Conservation (phyloP, 2,888 invertebrate genomes). For the Teleiodes luculella region DNA sequence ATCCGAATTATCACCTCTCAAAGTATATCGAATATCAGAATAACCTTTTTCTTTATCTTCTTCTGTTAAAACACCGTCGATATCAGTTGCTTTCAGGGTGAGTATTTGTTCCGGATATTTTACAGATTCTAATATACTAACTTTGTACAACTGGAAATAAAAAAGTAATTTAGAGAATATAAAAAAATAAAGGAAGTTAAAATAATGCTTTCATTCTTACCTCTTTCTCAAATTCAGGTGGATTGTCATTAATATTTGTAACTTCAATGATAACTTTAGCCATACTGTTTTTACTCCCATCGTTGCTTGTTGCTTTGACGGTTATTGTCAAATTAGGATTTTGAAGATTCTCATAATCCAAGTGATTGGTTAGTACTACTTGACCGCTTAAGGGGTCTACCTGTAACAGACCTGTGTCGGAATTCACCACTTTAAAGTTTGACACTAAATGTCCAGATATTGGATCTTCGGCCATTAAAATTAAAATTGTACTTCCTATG, state of each 20-base stretch:
- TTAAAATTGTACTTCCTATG: constrained; percentile 84
- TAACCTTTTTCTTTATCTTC: constrained; percentile 79
- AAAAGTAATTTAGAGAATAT: too few relatives aligned
- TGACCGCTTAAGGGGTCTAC: constrained; percentile 84
- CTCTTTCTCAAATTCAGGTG: constrained; percentile 83
- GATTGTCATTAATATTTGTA: constrained; percentile 88
- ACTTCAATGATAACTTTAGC: constrained; percentile 85
- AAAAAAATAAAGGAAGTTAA: too few relatives aligned
- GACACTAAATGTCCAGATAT: constrained; percentile 80
- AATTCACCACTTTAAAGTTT: constrained; percentile 78
- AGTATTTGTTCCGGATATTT: constrained; percentile 82
- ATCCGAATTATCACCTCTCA: constrained; percentile 86
- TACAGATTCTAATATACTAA: constrained; percentile 84
- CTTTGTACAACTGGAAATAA: constrained; percentile 79
- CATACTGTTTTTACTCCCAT: constrained; percentile 78
- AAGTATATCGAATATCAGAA: constrained; percentile 83
- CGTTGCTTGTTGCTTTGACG: constrained; percentile 76
- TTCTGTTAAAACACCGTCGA: constrained; percentile 80
- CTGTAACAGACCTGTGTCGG: constrained; percentile 75
- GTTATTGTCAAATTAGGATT: constrained; percentile 78
- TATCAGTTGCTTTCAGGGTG: constrained; percentile 84
- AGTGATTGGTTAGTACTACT: constrained; percentile 83
- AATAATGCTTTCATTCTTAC: too few relatives aligned
- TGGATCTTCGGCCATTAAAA: constrained; percentile 85
- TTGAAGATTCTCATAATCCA: constrained; percentile 87